Evolutionary conservation across 2,888 invertebrate genomes (phyloP).

Genomic region (Lithophane semibrunnea): DNA sequence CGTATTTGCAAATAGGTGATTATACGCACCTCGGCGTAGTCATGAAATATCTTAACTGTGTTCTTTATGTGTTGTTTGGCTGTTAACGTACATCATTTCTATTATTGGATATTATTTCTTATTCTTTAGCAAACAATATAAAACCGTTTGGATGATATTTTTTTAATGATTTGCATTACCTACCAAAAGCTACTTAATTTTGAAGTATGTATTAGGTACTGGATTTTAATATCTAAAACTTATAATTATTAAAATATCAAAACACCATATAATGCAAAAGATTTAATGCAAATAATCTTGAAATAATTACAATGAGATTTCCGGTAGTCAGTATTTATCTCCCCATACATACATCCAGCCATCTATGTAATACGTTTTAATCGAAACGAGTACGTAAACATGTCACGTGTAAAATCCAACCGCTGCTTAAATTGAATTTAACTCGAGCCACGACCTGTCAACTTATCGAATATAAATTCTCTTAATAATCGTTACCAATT

Average conservation of each 20-base stretch:
- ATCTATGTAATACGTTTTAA: conserved; percentile 68
- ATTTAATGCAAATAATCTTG: conserved; percentile 18
- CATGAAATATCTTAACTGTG: conserved; percentile 57
- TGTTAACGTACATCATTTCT: conserved; percentile 16
- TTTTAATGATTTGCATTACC: background rate
- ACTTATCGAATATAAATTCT: conserved; percentile 87
- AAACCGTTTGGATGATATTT: background rate
- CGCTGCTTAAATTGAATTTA: conserved; percentile 81
- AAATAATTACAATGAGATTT: conserved; percentile 44
- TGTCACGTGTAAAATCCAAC: conserved; percentile 79
- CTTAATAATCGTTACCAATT: conserved; percentile 88
- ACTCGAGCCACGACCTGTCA: conserved; percentile 82
- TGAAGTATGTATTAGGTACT: no score
- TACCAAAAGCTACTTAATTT: background rate
- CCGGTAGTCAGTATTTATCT: conserved; percentile 57
- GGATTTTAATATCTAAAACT: background rate
- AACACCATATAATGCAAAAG: background rate
- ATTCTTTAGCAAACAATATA: background rate
- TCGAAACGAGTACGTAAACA: conserved; percentile 78
- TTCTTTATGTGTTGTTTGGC: conserved; percentile 10
- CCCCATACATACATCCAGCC: conserved; percentile 54
- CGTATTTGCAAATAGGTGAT: conserved; percentile 82
- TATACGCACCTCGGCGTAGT: conserved; percentile 71
- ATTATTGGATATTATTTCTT: background rate
- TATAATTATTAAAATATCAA: background rate